Evolutionary conservation across 92 coral and sea anemone genomes (phyloP).

Genomic region (Isaurus tuberculatus): DNA sequence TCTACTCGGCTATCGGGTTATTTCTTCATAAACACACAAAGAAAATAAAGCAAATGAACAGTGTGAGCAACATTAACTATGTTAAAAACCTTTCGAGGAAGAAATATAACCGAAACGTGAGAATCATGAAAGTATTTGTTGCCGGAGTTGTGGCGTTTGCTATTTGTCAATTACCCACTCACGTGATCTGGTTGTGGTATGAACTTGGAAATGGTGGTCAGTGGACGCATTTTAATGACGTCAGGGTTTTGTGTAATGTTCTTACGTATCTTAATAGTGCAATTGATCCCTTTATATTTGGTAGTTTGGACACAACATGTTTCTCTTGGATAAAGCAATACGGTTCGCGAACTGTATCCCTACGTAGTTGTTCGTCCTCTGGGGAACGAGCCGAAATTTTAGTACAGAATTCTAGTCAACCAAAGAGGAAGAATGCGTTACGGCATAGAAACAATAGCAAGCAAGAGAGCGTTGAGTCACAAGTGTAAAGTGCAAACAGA

Average conservation of each 20-base stretch:
- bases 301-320: conserved; percentile 51
- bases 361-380: background rate
- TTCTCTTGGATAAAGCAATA: background rate
- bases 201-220: conserved; percentile 68
- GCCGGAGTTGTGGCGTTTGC: conserved; percentile 77
- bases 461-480: background rate
- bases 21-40: conserved; percentile 48
- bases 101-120: conserved; percentile 56
- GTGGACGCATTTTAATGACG: conserved; percentile 54
- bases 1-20: conserved; percentile 61
- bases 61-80: conserved; percentile 10
- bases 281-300: conserved; percentile 84
- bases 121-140: conserved; percentile 68
- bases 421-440: background rate
- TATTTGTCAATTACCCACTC: conserved; percentile 74
- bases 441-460: background rate
- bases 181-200: conserved; percentile 83
- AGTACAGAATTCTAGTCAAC: background rate
- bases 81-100: conserved; percentile 25
- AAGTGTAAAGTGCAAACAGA: background rate
- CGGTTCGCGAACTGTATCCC: background rate
- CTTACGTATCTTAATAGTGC: conserved; percentile 79
- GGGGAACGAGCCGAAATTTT: conserved; percentile 10
- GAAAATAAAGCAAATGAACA: conserved; percentile 21
- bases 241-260: conserved; percentile 56